Percentiles rank a stretch among this genome's conserved stretches.
Conservation (phyloP, 2,797 vertebrate species). For the Sebastes kiyomatsui region DNA sequence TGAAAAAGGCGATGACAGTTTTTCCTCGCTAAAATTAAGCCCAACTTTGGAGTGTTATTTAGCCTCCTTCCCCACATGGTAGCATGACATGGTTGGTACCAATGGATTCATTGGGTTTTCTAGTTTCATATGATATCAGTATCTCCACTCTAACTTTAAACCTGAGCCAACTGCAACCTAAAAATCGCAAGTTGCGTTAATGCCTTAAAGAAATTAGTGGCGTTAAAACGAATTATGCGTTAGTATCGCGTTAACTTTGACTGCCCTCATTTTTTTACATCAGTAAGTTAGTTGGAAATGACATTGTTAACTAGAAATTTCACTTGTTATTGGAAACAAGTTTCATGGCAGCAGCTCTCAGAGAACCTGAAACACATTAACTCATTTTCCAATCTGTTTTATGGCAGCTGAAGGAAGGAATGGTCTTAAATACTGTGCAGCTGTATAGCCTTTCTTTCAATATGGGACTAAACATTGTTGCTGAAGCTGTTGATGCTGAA, state of each 20-base stretch:
- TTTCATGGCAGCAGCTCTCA: neutral
- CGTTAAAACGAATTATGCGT: too few species aligned
- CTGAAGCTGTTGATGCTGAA: neutral
- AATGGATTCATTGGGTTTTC: rapidly evolving
- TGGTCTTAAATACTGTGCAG: neutral
- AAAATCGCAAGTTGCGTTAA: too few species aligned
- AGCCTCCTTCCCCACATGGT: too few species aligned
- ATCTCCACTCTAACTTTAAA: too few species aligned
- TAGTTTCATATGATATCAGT: too few species aligned
- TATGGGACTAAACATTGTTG: neutral
- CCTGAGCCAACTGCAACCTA: too few species aligned
- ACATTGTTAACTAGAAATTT: neutral
- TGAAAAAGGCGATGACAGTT: too few species aligned
- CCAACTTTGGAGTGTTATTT: too few species aligned
- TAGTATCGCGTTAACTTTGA: too few species aligned
- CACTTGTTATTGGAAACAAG: neutral
- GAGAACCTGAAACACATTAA: neutral
- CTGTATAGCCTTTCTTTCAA: neutral
- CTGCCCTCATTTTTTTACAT: neutral
- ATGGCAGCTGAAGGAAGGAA: neutral
- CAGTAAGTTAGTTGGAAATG: neutral
- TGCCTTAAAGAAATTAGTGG: too few species aligned
- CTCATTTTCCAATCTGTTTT: neutral
- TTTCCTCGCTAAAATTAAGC: too few species aligned
- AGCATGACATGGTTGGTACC: too few species aligned